Evolutionary conservation across 2,113 vertebrate genomes (phyloP).

Genomic region (Electrona antarctica): DNA sequence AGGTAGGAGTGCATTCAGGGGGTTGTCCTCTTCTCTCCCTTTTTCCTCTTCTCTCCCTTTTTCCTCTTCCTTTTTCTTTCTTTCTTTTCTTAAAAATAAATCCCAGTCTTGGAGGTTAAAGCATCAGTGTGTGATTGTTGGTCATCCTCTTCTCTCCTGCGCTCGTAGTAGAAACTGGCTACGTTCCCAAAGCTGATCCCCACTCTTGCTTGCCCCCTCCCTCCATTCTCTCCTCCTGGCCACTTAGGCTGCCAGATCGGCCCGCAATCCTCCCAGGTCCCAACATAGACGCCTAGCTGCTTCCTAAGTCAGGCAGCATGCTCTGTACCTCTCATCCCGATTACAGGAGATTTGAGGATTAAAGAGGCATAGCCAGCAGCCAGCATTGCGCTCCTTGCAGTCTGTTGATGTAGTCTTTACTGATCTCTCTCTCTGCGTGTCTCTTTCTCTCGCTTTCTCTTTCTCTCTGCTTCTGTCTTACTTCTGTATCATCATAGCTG

Average conservation of each 20-base stretch:
- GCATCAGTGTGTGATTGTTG: slow-evolving; percentile 24
- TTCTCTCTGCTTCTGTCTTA: slow-evolving; percentile 26
- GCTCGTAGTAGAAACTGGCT: slow-evolving; percentile 31
- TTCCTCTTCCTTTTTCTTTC: slow-evolving; percentile 17
- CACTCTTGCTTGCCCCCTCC: slow-evolving; percentile 43
- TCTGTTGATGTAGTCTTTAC: slow-evolving; percentile 40
- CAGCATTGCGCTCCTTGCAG: slow-evolving; percentile 57
- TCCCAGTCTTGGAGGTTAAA: slow-evolving; percentile 34
- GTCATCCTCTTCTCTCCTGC: slow-evolving; percentile 25
- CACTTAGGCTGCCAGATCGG: slow-evolving; percentile 56
- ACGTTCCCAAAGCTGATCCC: slow-evolving; percentile 44
- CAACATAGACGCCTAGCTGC: slow-evolving; percentile 64
- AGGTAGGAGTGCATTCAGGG: slow-evolving; percentile 22
- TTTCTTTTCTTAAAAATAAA: slow-evolving; percentile 1
- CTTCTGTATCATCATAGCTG: slow-evolving; percentile 16
- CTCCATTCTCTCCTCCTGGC: slow-evolving; percentile 44
- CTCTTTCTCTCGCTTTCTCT: slow-evolving; percentile 5
- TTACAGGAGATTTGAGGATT: slow-evolving; percentile 83
- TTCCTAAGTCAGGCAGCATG: slow-evolving; percentile 74
- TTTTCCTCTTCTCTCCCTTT: slow-evolving; percentile 16
- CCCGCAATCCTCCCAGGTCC: slow-evolving; percentile 57
- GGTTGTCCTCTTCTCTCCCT: slow-evolving; percentile 36
- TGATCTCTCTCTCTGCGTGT: slow-evolving; percentile 11
- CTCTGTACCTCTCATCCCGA: slow-evolving; percentile 75
- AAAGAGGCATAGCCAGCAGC: slow-evolving; percentile 64